Evolutionary conservation across 2,888 invertebrate genomes (phyloP), one percentile per base, ranked within the genome.

Genomic region (Orchestes rusci): DNA sequence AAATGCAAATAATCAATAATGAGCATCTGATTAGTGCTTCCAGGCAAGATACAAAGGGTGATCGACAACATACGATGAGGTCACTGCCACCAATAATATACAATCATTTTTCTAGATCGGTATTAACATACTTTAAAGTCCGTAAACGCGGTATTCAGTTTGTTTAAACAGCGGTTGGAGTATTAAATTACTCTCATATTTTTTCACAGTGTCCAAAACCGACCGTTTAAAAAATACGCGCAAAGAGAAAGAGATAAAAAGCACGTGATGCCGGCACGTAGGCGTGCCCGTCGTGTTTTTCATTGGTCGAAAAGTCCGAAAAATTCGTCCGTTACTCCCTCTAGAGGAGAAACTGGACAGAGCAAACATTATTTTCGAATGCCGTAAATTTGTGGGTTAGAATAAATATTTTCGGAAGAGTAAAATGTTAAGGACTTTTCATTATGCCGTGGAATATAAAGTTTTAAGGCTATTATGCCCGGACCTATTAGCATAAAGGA

Each of bases 371-470:
- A 68, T 68, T 69, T 69, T 68, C 62, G 67, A 65, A 64, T 65
- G 67, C 66, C 67, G 66, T 68, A 69, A 69, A 69, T 68, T 69
- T 66, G 64, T 65, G 65, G 66, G 61, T 64, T 60, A 67, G 66
- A 67, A 68, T 68, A 69, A 69, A 69, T 68, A 69, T 69, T 69
- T 69, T 69, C 64, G 65, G 65, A 68, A 67, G 66, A 67, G 67
- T 64, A 66, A 66, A 68, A 67, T 65, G 68, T 66, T 68, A 69
- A 69, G 69, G 68, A 68, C 68, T 67, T 69, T 68, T 64, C 66
- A 69, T 68, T 67, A 67, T 67, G 60, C 64, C 57, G 63, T 59
- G 57, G 65, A 62, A 62, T 64, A 65, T 64, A 66, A 66, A 67
- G 65, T 66, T 67, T 67, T 66, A 65, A 66, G 65, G 67, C 67